Conservation (phyloP, 2,888 invertebrate species). For the Cataglyphis altisquamis region DNA sequence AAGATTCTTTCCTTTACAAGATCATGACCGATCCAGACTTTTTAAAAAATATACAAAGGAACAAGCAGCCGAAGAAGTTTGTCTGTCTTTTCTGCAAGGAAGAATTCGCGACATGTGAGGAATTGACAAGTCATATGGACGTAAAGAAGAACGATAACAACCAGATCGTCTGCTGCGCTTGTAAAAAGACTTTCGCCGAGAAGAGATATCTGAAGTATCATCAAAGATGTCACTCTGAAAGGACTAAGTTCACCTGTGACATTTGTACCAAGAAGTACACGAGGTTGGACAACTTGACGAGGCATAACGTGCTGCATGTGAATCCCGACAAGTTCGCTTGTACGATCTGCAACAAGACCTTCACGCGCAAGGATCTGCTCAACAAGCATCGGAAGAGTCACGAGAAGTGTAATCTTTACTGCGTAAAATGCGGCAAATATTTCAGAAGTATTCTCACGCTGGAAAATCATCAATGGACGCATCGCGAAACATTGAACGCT, state of each 20-base stretch:
- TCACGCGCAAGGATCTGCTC: slow-evolving; percentile 82
- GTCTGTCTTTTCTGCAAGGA: slow-evolving; percentile 80
- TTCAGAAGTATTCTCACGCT: slow-evolving; percentile 80
- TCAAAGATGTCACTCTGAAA: slow-evolving; percentile 81
- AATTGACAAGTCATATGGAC: slow-evolving; percentile 78
- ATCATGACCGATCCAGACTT: slow-evolving; percentile 83
- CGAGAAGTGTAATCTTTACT: slow-evolving; percentile 80
- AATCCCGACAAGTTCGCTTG: slow-evolving; percentile 84
- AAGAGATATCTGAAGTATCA: slow-evolving; percentile 83
- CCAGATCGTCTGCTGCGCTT: slow-evolving; percentile 81
- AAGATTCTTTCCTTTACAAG: slow-evolving; percentile 81
- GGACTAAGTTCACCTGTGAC: slow-evolving; percentile 81
- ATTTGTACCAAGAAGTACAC: slow-evolving; percentile 83
- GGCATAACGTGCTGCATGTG: slow-evolving; percentile 82
- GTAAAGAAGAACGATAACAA: slow-evolving; percentile 76
- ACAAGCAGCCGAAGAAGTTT: slow-evolving; percentile 61
- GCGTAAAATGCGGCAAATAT: slow-evolving; percentile 80
- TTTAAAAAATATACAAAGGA: slow-evolving; percentile 71
- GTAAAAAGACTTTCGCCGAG: slow-evolving; percentile 81
- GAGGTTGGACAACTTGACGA: slow-evolving; percentile 82
- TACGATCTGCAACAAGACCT: slow-evolving; percentile 81
- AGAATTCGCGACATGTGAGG: slow-evolving; percentile 74
- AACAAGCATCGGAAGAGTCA: slow-evolving; percentile 83
- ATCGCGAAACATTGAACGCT: slow-evolving; percentile 33
- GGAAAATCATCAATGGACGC: slow-evolving; percentile 76